Evolutionary conservation across 2,797 vertebrate genomes (phyloP).

Genomic region (Pseudocheirus occidentalis): DNA sequence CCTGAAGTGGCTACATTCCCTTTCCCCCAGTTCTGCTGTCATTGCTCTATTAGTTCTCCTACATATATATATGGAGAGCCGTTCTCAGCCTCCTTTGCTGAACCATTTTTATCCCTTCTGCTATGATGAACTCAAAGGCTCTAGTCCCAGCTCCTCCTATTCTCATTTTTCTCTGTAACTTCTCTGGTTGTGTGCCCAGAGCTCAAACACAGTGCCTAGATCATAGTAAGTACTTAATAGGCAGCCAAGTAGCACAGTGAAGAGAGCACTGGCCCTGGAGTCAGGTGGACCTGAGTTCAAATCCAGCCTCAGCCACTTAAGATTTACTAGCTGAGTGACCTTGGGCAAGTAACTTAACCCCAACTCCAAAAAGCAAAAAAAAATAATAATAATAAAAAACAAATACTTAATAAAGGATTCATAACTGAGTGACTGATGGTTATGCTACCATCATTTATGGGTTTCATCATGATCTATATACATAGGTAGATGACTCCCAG

Average conservation of each 20-base stretch:
- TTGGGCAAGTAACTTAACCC: no score
- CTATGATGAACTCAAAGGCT: not conserved
- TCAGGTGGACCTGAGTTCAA: no score
- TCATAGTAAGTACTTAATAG: not conserved
- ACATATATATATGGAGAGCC: not conserved
- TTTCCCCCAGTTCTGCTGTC: not conserved
- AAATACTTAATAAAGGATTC: not conserved
- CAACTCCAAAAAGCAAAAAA: no score
- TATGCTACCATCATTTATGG: not conserved
- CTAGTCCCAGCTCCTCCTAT: not conserved
- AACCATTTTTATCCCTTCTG: not conserved
- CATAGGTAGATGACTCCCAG: no score
- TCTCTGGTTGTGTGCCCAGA: not conserved
- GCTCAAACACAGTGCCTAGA: not conserved
- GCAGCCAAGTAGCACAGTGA: no score
- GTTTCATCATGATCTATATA: not conserved
- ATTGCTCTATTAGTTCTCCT: not conserved
- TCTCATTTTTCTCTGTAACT: not conserved
- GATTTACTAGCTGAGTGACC: no score
- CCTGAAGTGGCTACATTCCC: not conserved
- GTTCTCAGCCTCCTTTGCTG: not conserved
- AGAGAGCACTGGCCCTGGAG: no score
- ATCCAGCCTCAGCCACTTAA: no score
- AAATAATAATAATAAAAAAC: no score
- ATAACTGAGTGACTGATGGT: not conserved